phyloP scores from a whole-genome alignment of 2,888 invertebrate species.

The Cryptocephalus primarius region DNA sequence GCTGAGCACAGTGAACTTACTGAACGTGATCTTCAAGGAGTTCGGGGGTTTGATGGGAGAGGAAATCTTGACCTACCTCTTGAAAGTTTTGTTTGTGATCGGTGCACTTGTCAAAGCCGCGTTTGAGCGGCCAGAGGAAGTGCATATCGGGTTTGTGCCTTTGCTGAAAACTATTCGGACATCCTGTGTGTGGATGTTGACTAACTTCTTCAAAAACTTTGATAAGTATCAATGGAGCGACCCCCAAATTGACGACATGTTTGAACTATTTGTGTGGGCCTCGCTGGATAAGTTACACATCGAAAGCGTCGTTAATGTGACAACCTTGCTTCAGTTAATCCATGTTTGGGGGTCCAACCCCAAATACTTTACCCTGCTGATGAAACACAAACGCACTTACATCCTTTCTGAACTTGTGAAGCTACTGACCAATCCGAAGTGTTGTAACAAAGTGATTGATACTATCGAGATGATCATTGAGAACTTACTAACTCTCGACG shows the following conservation, averaged over 20 bases:
- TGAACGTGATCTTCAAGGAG: slow-evolving; percentile 67
- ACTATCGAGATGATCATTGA: slow-evolving; percentile 65
- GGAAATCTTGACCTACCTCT: slow-evolving; percentile 52
- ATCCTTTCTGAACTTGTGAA: slow-evolving; percentile 59
- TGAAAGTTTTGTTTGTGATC: slow-evolving; percentile 62
- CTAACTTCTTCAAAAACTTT: slow-evolving; percentile 70
- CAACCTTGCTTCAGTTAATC: slow-evolving; percentile 69
- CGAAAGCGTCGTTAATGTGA: slow-evolving; percentile 77
- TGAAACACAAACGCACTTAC: slow-evolving; percentile 45
- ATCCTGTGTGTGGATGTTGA: slow-evolving; percentile 48
- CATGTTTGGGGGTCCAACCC: slow-evolving; percentile 71
- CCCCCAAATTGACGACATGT: slow-evolving; percentile 62
- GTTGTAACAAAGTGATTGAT: slow-evolving; percentile 53
- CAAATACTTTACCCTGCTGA: slow-evolving; percentile 61
- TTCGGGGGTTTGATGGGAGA: slow-evolving; percentile 69
- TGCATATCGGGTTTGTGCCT: slow-evolving; percentile 52
- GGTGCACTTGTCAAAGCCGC: slow-evolving; percentile 55
- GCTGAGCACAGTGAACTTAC: slow-evolving; percentile 62
- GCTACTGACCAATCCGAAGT: slow-evolving; percentile 59
- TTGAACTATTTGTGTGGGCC: slow-evolving; percentile 73
- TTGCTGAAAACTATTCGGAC: slow-evolving; percentile 56
- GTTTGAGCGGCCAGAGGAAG: slow-evolving; percentile 42
- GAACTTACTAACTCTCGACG: slow-evolving; percentile 55
- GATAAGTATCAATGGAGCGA: slow-evolving; percentile 62
- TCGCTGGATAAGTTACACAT: slow-evolving; percentile 59